Evolutionary conservation across 2,888 invertebrate genomes (phyloP).

Genomic region (Eulithis prunata): DNA sequence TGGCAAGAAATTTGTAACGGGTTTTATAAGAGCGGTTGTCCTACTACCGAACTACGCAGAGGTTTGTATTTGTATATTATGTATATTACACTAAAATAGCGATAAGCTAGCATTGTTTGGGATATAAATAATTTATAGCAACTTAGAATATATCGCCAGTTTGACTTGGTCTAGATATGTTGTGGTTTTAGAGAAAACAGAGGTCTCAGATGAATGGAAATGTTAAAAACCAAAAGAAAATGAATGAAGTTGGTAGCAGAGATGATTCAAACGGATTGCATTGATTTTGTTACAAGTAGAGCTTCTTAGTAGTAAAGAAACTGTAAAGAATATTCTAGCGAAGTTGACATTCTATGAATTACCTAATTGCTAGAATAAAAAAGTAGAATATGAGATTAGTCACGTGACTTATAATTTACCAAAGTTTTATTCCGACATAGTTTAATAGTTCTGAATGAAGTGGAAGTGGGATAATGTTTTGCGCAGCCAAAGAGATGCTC

Average conservation of each 20-base stretch:
- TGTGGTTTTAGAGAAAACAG: neutral
- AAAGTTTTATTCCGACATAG: too few relatives aligned
- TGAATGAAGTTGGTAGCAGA: neutral
- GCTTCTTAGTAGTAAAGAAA: too few relatives aligned
- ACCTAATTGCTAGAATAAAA: too few relatives aligned
- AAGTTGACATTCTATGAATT: too few relatives aligned
- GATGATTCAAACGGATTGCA: too few relatives aligned
- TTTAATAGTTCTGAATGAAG: too few relatives aligned
- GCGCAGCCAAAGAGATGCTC: too few relatives aligned
- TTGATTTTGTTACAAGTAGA: too few relatives aligned
- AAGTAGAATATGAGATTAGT: too few relatives aligned
- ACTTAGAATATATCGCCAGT: conserved; percentile 34
- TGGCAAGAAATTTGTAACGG: conserved; percentile 54
- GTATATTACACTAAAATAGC: conserved; percentile 48
- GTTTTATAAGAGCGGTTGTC: conserved; percentile 56
- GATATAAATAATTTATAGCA: conserved; percentile 48
- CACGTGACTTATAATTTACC: too few relatives aligned
- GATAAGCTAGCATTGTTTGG: conserved; percentile 49
- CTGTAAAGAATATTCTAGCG: too few relatives aligned
- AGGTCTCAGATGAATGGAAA: conserved; percentile 19
- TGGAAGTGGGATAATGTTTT: too few relatives aligned
- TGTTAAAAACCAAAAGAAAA: conserved; percentile 23
- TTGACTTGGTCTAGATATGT: conserved; percentile 21
- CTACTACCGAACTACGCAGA: conserved; percentile 66
- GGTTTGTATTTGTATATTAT: conserved; percentile 44